A percentile compares a stretch with the other conserved stretches of the same genome.
Evolutionary conservation across 1,140 invertebrate genomes (phyloP).

Genomic region (Tribolium madens): DNA sequence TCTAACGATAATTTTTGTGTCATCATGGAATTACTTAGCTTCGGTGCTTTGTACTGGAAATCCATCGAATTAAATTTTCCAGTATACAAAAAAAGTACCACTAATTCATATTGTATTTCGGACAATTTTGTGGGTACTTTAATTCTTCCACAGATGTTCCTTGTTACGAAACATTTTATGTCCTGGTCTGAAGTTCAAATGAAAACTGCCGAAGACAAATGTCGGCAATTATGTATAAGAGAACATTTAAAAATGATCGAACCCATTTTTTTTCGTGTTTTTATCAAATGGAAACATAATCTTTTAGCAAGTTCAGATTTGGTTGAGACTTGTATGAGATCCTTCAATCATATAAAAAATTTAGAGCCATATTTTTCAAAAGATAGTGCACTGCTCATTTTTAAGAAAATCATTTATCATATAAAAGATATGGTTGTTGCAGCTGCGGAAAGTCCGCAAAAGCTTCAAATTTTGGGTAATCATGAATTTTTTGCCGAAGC

Average conservation of each 20-base stretch:
- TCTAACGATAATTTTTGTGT: neutral
- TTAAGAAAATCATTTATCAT: neutral
- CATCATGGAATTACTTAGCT: neutral
- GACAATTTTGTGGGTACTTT: neutral
- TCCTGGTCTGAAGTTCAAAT: no score
- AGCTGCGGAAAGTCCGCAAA: constrained; percentile 47
- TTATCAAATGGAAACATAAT: neutral
- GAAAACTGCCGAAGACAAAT: neutral
- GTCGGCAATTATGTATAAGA: neutral
- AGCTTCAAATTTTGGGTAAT: constrained; percentile 36
- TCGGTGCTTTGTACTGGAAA: neutral
- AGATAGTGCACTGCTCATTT: neutral
- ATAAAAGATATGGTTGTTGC: constrained; percentile 69
- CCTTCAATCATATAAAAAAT: neutral
- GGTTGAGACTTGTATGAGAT: neutral
- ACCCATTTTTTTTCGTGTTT: neutral
- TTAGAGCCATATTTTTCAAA: neutral
- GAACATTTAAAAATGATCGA: neutral
- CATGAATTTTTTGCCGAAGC: constrained; percentile 7
- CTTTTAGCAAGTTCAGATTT: neutral
- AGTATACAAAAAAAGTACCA: neutral
- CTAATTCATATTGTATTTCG: neutral
- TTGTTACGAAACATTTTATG: no score
- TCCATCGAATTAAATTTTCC: neutral
- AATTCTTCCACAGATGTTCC: neutral